Evolutionary conservation across 2,888 invertebrate genomes (phyloP).

Genomic region (Plebejus argus): DNA sequence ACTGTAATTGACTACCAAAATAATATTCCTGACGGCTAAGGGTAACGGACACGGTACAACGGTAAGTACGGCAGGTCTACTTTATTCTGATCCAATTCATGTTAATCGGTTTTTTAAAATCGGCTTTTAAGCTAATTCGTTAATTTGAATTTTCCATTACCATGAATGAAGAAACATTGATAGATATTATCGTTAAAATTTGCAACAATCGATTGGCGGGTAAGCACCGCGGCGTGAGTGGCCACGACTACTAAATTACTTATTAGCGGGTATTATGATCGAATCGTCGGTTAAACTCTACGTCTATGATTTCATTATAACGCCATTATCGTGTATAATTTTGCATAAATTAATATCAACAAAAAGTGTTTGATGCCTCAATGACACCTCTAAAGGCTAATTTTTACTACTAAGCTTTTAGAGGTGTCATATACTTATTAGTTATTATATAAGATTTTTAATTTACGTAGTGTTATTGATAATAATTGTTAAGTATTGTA

Average conservation of each 20-base stretch:
- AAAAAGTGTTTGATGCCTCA: neutral
- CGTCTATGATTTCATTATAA: conserved; percentile 14
- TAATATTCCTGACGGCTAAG: no score
- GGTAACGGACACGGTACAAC: no score
- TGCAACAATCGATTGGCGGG: conserved; percentile 8
- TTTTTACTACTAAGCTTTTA: neutral
- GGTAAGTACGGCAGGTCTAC: no score
- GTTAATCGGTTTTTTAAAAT: neutral
- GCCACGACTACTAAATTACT: conserved; percentile 29
- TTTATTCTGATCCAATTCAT: no score
- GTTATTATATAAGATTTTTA: neutral
- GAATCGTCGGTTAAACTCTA: neutral
- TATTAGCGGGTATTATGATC: conserved; percentile 1
- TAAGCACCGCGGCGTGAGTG: neutral
- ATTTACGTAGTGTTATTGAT: neutral
- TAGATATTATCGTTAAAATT: neutral
- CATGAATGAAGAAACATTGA: neutral
- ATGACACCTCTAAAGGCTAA: neutral
- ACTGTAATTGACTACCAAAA: no score
- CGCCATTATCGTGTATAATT: neutral
- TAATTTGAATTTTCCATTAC: neutral
- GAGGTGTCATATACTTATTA: neutral
- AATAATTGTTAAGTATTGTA: no score
- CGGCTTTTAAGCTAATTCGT: neutral
- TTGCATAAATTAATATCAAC: neutral